These are phyloP conservation scores for Amphimallon solstitiale DNA, from an alignment of 2,888 invertebrate species.

Conservation along the genomic window DNA sequence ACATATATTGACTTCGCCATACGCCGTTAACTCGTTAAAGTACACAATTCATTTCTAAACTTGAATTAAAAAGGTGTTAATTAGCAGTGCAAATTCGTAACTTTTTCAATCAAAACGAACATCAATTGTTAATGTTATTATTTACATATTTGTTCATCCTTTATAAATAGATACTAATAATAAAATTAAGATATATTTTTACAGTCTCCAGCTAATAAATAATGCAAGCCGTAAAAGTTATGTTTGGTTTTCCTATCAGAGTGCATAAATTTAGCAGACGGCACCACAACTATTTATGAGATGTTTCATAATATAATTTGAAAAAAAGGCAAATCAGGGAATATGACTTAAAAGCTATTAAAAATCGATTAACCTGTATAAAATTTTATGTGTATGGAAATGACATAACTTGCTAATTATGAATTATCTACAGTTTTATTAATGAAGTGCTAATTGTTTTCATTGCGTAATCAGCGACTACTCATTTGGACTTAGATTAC, in stretches of 20 bases:
- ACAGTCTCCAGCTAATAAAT: background rate
- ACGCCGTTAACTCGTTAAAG: background rate
- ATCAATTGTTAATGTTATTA: background rate
- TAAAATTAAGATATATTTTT: slow-evolving; percentile 2
- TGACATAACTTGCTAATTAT: too few relatives aligned
- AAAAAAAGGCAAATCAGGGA: too few relatives aligned
- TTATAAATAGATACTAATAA: slow-evolving; percentile 8
- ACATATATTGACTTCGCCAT: background rate
- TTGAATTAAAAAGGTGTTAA: background rate
- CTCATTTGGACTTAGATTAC: too few relatives aligned
- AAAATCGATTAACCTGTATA: too few relatives aligned
- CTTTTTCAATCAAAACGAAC: background rate
- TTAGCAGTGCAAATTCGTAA: background rate
- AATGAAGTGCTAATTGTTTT: too few relatives aligned
- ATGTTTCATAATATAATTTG: too few relatives aligned
- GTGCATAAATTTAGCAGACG: slow-evolving; percentile 9
- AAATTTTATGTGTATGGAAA: too few relatives aligned
- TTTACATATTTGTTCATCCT: slow-evolving; percentile 6
- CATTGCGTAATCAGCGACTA: too few relatives aligned
- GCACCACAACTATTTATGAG: too few relatives aligned
- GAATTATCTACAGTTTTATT: too few relatives aligned
- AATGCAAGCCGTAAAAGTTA: background rate
- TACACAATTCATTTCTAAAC: background rate
- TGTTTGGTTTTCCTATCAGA: background rate
- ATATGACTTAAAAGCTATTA: too few relatives aligned